Conservation (phyloP, 2,113 vertebrate species). For the Gymnogyps californianus region DNA sequence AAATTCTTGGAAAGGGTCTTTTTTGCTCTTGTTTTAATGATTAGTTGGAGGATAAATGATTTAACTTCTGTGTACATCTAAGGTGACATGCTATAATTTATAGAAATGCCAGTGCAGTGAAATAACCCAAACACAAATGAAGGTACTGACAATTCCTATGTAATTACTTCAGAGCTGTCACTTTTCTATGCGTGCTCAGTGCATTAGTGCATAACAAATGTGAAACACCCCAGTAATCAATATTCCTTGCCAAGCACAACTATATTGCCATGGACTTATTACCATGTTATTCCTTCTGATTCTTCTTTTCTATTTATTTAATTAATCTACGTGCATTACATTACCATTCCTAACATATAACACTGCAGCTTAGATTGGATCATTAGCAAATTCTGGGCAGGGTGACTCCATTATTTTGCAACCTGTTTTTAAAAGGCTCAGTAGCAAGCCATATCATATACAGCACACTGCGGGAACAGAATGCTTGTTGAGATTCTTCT, state of each 20-base stretch:
- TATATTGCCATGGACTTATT: slow-evolving; percentile 47
- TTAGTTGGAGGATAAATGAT: slow-evolving; percentile 45
- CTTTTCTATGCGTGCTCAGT: neutral
- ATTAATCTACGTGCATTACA: neutral
- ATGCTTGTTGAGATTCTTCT: neutral
- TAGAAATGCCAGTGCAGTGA: slow-evolving; percentile 47
- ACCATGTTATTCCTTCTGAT: slow-evolving; percentile 19
- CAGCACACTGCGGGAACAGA: neutral
- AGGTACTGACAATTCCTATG: slow-evolving; percentile 57
- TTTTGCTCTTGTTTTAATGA: slow-evolving; percentile 7
- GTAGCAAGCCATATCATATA: neutral
- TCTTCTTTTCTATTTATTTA: slow-evolving; percentile 13
- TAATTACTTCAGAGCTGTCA: slow-evolving; percentile 65
- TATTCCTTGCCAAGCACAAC: slow-evolving; percentile 49
- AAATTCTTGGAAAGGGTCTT: neutral
- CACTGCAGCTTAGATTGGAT: neutral
- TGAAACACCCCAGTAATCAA: slow-evolving; percentile 53
- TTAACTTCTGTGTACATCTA: slow-evolving; percentile 50
- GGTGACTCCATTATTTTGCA: neutral
- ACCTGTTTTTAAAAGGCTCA: neutral
- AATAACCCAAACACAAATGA: slow-evolving; percentile 59
- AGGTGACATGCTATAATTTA: slow-evolving; percentile 62
- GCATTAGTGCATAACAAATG: slow-evolving; percentile 51
- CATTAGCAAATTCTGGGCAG: neutral
- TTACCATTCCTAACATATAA: neutral